phyloP scores from a whole-genome alignment of 2,113 vertebrate genomes.

The Cryptotis parvus region DNA sequence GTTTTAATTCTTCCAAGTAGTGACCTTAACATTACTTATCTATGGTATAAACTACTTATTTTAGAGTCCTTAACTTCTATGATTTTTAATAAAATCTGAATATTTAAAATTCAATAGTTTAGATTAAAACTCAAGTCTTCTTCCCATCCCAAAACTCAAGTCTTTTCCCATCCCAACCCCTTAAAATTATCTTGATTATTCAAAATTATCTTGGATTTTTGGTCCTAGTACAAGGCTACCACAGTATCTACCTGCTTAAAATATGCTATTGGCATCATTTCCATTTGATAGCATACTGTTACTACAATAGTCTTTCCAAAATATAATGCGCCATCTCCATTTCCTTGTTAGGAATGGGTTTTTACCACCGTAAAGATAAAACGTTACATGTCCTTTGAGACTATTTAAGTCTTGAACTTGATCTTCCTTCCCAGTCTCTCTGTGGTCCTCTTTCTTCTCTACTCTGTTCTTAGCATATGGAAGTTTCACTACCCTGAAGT shows the following conservation, averaged over 20 bases:
- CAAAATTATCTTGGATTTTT: neutral
- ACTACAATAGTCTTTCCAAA: neutral
- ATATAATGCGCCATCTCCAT: neutral
- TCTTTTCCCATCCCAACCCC: too few species aligned
- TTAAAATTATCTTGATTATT: too few species aligned
- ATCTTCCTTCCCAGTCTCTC: neutral
- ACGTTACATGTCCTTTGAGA: fast-evolving
- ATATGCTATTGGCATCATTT: neutral
- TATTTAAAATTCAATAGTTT: neutral
- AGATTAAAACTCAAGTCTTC: neutral
- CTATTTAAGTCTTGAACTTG: neutral
- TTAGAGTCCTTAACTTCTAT: neutral
- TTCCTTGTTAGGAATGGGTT: neutral
- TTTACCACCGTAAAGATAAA: neutral
- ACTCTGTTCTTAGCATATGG: neutral
- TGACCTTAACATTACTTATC: neutral
- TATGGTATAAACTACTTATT: neutral
- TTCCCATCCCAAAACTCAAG: neutral
- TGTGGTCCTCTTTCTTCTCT: neutral
- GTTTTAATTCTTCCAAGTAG: conserved; percentile 1
- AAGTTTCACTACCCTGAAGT: neutral
- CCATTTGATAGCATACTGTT: neutral
- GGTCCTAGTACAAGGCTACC: neutral
- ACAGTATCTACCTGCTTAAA: neutral
- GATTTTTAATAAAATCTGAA: neutral